Conservation (phyloP, 2,888 invertebrate species). For the Hirtodrosophila cameraria region DNA sequence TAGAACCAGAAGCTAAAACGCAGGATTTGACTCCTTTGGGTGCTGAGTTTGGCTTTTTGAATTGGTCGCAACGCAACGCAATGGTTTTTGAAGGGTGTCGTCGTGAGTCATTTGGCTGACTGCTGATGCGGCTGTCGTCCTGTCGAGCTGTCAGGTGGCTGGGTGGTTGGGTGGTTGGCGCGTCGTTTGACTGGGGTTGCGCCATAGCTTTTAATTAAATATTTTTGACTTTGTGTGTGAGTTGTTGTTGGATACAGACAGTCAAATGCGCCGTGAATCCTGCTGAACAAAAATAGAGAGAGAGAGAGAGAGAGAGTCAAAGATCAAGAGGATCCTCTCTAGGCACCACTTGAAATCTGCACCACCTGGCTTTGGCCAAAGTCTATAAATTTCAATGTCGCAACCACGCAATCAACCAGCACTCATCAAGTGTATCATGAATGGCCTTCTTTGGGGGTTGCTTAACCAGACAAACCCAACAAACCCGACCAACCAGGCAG, state of each 20-base stretch:
- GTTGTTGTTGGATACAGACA: slow-evolving; percentile 36
- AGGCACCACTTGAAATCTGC: slow-evolving; percentile 32
- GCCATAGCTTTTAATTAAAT: slow-evolving; percentile 78
- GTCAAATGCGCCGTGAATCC: slow-evolving; percentile 50
- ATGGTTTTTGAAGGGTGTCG: slow-evolving; percentile 64
- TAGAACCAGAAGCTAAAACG: background rate
- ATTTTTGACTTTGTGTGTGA: slow-evolving; percentile 57
- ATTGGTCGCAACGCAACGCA: slow-evolving; percentile 1
- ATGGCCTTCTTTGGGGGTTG: slow-evolving; percentile 37
- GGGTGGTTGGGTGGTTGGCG: slow-evolving; percentile 49
- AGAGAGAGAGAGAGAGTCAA: too few species aligned
- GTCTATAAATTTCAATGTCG: slow-evolving; percentile 74
- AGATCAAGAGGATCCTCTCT: slow-evolving; percentile 54
- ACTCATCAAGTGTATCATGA: slow-evolving; percentile 16
- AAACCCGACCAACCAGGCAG: background rate
- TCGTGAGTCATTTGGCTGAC: slow-evolving; percentile 52
- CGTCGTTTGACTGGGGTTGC: slow-evolving; percentile 58
- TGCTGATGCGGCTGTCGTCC: slow-evolving; percentile 32
- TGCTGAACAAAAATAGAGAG: too few species aligned
- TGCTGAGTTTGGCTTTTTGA: background rate
- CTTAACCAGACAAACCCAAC: slow-evolving; percentile 18
- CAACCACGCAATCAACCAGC: slow-evolving; percentile 40
- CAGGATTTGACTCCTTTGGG: background rate
- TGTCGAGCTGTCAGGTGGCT: slow-evolving; percentile 46
- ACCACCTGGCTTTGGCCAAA: slow-evolving; percentile 40